Percentiles rank a stretch among this genome's conserved stretches.
These are phyloP conservation scores for Drosophila buzzatii DNA, from an alignment of 2,888 invertebrate species.

Conservation along the genomic window DNA sequence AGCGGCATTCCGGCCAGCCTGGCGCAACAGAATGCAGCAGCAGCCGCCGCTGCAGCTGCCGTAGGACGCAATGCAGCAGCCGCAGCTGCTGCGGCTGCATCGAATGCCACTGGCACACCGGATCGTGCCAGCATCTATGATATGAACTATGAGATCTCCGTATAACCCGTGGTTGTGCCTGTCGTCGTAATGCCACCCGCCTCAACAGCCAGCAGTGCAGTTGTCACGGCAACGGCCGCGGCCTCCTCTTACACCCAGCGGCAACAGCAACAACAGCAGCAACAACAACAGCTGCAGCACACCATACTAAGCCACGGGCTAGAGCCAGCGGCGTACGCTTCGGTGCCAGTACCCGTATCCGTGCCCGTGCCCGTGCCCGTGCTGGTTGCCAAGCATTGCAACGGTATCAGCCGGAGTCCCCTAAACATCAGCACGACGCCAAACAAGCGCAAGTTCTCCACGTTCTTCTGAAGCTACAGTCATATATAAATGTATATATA, in stretches of 20 bases:
- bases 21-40: conserved; percentile 52
- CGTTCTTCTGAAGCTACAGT: conserved; percentile 64
- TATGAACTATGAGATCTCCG: conserved; percentile 98
- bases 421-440: conserved; percentile 60
- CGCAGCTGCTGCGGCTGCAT: conserved; percentile 40
- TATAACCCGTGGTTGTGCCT: conserved; percentile 88
- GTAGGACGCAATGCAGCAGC: conserved; percentile 46
- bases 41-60: conserved; percentile 43
- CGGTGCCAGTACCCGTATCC: conserved; percentile 68
- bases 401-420: conserved; percentile 50
- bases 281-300: conserved; percentile 38
- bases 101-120: conserved; percentile 87
- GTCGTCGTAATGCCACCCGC: conserved; percentile 81
- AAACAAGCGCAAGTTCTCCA: conserved; percentile 76
- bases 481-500: conserved; percentile 8
- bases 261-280: conserved; percentile 24
- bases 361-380: conserved; percentile 54
- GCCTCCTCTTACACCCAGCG: conserved; percentile 59
- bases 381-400: conserved; percentile 63
- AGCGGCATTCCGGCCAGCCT: conserved; percentile 48
- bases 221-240: conserved; percentile 35
- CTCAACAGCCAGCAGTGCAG: conserved; percentile 41
- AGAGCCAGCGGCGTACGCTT: conserved; percentile 78
- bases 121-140: conserved; percentile 96
- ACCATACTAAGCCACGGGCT: conserved; percentile 9